Base-by-base conservation (phyloP, 2,888 invertebrate genomes). In the Zygaena filipendulae region DNA sequence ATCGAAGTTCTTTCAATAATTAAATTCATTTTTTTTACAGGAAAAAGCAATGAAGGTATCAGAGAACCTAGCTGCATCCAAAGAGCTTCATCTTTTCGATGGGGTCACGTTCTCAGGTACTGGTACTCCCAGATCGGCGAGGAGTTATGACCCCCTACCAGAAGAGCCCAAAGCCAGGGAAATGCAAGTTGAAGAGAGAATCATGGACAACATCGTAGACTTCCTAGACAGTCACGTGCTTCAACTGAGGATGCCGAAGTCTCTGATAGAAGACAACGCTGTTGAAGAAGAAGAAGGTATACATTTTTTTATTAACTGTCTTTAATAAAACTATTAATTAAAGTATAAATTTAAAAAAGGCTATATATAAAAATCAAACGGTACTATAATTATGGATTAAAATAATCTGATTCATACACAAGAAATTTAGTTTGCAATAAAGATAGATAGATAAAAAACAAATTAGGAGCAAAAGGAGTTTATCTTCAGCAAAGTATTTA, bases 1-100 rank as follows among this genome's bases (percentile, higher is more conserved):
- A n/a, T n/a, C n/a, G n/a, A n/a, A n/a, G n/a, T n/a, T n/a, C n/a
- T n/a, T n/a, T n/a, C n/a, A n/a, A n/a, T n/a, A n/a, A n/a, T n/a
- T n/a, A n/a, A n/a, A n/a, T 16, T 18, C 27, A 22, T 34, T 33
- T 26, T 24, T 33, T 47, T 56, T 41, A 13, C 68, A 79, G 79
- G 79, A 77, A 56, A 79, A 77, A 41, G 75, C 77, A 12, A 62
- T 79, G 72, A 74, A 62, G 39, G 68, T 68, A 34, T 70, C 77
- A 4, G 79, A 79, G 38, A 79, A 77, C 40, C 40, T 79, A 20
- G 77, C 75, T 1, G 43, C 59, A n/a, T 62, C 77, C 0, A 75
- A 77, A 36, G 77, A 70, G 32, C 40, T 79, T 13, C 66, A 52
- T 13, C 38, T 77, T 1, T 51, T 62, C 3, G 79, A 79, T 45